These are phyloP conservation scores for Leptocoma aspasia DNA, from an alignment of 2,113 vertebrate species.

Conservation along the genomic window DNA sequence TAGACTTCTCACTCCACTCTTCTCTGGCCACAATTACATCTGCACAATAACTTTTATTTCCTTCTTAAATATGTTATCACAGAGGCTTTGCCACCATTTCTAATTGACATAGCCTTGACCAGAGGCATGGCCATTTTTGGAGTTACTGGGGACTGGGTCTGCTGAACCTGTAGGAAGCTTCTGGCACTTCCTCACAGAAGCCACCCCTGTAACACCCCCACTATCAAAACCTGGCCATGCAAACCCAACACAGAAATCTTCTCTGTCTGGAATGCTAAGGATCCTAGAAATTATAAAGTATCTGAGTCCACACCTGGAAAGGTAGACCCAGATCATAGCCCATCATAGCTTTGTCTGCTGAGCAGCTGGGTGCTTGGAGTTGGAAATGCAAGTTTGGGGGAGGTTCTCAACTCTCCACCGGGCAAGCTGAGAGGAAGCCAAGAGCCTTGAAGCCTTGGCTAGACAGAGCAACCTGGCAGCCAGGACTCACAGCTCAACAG, in stretches of 20 bases:
- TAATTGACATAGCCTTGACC: too few relatives aligned
- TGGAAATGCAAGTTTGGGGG: not conserved
- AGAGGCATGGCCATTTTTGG: not conserved
- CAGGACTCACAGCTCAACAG: not conserved
- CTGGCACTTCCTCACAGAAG: not conserved
- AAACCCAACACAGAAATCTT: not conserved
- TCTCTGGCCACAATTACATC: not conserved
- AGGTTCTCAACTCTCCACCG: not conserved
- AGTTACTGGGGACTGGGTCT: not conserved
- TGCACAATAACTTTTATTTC: not conserved
- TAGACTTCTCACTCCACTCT: not conserved
- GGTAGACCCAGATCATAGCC: not conserved
- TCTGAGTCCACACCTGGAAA: not conserved
- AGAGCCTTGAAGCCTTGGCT: not conserved
- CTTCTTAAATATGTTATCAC: not conserved
- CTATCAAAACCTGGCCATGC: not conserved
- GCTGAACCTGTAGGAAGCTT: not conserved
- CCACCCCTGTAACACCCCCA: not conserved
- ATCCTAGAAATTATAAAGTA: not conserved
- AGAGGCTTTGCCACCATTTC: not conserved
- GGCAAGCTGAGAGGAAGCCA: not conserved
- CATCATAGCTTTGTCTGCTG: not conserved
- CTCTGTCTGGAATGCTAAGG: not conserved
- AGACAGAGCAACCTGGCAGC: not conserved
- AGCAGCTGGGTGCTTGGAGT: not conserved